phyloP scores from a whole-genome alignment of 2,113 vertebrate genomes.

The Xyrauchen texanus region DNA sequence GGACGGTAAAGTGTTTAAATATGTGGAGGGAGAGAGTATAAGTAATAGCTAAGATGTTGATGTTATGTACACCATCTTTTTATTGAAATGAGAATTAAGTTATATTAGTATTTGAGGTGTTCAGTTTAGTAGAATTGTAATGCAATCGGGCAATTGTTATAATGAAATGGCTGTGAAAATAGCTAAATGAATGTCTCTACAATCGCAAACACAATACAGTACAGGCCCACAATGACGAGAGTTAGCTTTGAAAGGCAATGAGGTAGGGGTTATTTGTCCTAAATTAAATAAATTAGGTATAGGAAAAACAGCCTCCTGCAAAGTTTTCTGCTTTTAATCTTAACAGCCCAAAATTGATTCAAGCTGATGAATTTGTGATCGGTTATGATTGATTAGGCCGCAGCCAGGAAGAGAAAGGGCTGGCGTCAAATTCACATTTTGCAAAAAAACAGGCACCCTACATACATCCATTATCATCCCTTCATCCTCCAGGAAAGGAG shows the following conservation, averaged over 20 bases:
- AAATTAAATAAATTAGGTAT: constrained; percentile 88
- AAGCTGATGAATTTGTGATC: constrained; percentile 90
- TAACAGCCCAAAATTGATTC: constrained; percentile 87
- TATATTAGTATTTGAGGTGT: background rate
- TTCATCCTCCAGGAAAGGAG: constrained; percentile 46
- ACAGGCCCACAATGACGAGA: background rate
- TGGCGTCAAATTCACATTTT: constrained; percentile 67
- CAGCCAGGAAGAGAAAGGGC: constrained; percentile 70
- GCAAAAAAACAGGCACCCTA: constrained; percentile 66
- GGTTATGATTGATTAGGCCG: constrained; percentile 81
- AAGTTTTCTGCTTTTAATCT: constrained; percentile 84
- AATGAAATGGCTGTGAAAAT: background rate
- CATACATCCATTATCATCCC: constrained; percentile 64
- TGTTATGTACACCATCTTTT: background rate
- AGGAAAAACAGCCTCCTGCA: constrained; percentile 83
- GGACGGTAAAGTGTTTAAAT: constrained; percentile 52
- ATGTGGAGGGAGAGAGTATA: constrained; percentile 44
- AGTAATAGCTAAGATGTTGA: constrained; percentile 40
- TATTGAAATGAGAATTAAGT: constrained; percentile 13
- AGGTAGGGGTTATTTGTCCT: constrained; percentile 72
- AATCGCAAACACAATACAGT: background rate
- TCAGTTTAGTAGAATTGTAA: constrained; percentile 3
- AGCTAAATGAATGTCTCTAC: background rate
- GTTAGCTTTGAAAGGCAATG: constrained; percentile 19
- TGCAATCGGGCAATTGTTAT: background rate